Evolutionary conservation across 1,140 invertebrate species (phyloP), one percentile per base, ranked within the genome.

Genomic region (Atta texana): DNA sequence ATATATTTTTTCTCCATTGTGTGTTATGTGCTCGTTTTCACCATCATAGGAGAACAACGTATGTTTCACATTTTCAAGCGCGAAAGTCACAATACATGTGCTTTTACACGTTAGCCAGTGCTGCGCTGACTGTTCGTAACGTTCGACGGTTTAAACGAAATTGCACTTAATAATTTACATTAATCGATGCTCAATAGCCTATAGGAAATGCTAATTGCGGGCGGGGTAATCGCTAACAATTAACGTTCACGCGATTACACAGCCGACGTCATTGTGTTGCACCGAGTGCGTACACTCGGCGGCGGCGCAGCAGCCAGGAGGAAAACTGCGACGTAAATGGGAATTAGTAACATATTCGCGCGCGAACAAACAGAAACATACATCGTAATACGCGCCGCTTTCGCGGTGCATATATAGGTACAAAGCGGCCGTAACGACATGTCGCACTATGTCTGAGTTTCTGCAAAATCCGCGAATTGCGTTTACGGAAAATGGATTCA

Each of bases 141-240:
- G 34, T 61, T 85, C 21, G 57, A 28, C 31, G 80, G 63, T 78
- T 85, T 89, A 86, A 89, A 88, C 88, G 89, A 89, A 89, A 76
- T 66, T 71, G 88, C 49, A 66, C 53, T 88, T 87, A 86, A 87
- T 91, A 91, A 91, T 91, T 91, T 86, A 88, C 84, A 69, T 84
- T 77, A 90, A 91, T 91, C 87, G 84, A 39, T 87, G 87, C n/a
- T 86, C 90, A 88, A 91, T 87, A 90, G 87, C 44, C 82, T 90
- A 88, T 88, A 88, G 77, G 72, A 90, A 88, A 87, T 88, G 89
- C 76, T 91, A 91, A 91, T 91, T 91, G 90, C 84, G 68, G 63
- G 51, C 55, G 82, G 44, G 68, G 85, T 89, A 89, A 90, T 90
- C 78, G 74, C 18, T 77, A 88, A 85, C 87, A 88, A 89, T 90